phyloP scores from a whole-genome alignment of 2,888 invertebrate species.

The Tenthredo amoena region DNA sequence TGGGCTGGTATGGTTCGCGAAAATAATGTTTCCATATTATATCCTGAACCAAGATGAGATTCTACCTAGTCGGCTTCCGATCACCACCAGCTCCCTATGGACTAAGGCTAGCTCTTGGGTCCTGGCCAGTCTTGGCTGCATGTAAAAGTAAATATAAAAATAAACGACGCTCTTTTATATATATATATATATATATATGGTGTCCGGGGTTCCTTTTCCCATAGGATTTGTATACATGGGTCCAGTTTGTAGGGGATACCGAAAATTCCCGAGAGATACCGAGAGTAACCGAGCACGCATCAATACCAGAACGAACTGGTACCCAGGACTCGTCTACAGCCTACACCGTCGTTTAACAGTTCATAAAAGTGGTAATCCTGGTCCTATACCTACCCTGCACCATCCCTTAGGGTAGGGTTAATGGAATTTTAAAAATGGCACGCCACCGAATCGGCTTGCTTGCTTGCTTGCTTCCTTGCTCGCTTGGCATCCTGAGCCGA shows the following conservation, averaged over 20 bases:
- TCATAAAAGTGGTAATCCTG: constrained; percentile 72
- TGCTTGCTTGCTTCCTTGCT: background rate
- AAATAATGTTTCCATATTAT: background rate
- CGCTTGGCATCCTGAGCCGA: constrained; percentile 10
- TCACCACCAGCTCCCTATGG: background rate
- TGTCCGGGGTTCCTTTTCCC: background rate
- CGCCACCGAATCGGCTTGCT: constrained; percentile 7
- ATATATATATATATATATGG: background rate
- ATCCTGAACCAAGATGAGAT: background rate
- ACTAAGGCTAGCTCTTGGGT: background rate
- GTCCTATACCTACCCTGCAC: constrained; percentile 63
- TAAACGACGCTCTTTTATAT: background rate
- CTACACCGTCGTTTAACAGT: constrained; percentile 60
- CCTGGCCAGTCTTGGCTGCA: background rate
- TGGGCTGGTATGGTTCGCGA: background rate
- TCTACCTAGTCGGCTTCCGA: background rate
- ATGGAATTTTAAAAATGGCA: constrained; percentile 54
- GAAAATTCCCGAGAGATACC: constrained; percentile 24
- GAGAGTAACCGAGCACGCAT: constrained; percentile 32
- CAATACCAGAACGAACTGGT: constrained; percentile 26
- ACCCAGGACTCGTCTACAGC: constrained; percentile 21
- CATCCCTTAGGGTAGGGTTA: constrained; percentile 45
- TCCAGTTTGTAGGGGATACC: background rate
- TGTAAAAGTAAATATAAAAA: constrained; percentile 27
- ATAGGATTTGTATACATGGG: constrained; percentile 12